Base-by-base conservation (phyloP, 2,888 invertebrate genomes). In the Globia sparganii region DNA sequence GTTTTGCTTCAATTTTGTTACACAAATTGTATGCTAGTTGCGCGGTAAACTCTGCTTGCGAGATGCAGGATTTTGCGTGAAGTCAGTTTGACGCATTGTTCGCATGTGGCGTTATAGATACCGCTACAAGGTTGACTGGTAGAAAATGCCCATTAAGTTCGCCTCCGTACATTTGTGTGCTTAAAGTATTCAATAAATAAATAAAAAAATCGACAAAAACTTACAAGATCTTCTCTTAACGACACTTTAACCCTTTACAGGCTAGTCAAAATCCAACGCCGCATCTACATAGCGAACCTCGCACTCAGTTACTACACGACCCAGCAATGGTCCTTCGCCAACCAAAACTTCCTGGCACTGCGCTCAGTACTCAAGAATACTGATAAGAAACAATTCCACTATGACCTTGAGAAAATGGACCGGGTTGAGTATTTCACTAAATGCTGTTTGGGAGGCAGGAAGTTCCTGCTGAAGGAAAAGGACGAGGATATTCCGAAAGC, bases 301-400 rank as follows among this genome's bases (percentile, higher is more conserved):
- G 98, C 98, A 0, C 92, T 99, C 4, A 95, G 97, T 25, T 98
- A 98, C 92, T 99, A 99, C 91, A 97, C 98, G 1, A 97, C 96
- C 0, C 97, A 98, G 88, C 97, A 98, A 84, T 99, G 99, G 99
- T 95, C 94, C 0, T 99, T 99, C 89, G 92, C 94, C 67, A 98
- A 98, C 85, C 91, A 96, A 0, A 98, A 98, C 86, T 95, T 97
- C 72, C 85, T 97, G 6, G 91, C 90, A 0, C 94, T 98, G n/a
- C 95, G 97, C 56, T 92, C 95, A 0, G 89, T 92, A 1, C 89
- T 98, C 58, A 95, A 97, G 67, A 91, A 93, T 0, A 90, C 92
- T 28, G 98, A 98, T 78, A 81, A 86, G 31, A 91, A 97, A 28
- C 91, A 95, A 4, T 98, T 98, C 90, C 97, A 97, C 76, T 98